Conservation (phyloP, 2,888 invertebrate genomes). For the Ceriagrion tenellum region DNA sequence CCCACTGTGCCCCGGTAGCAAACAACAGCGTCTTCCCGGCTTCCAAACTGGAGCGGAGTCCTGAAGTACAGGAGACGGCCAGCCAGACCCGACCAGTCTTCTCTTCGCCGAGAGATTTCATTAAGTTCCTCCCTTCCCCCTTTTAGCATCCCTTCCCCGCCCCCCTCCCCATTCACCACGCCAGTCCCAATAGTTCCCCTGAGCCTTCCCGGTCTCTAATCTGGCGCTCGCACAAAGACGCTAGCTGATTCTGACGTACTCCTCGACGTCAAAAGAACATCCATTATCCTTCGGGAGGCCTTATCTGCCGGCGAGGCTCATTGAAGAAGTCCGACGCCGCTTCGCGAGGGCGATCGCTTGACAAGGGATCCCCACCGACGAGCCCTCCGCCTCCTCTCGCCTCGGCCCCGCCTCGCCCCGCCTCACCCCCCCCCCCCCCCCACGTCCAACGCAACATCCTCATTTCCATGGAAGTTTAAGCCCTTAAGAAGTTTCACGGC, state of each 20-base stretch:
- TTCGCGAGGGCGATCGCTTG: constrained; percentile 38
- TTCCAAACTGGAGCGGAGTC: too few relatives aligned
- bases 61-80: too few relatives aligned
- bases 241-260: constrained; percentile 57
- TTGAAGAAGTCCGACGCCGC: constrained; percentile 38
- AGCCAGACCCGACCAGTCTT: too few relatives aligned
- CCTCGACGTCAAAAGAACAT: constrained; percentile 62
- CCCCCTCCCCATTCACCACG: neutral
- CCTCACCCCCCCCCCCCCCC: too few relatives aligned
- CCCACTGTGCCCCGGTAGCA: too few relatives aligned
- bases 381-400: neutral
- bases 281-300: constrained; percentile 45
- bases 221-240: neutral
- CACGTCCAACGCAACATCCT: constrained; percentile 21
- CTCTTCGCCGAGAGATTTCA: neutral
- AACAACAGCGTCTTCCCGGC: too few relatives aligned
- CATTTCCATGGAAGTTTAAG: constrained; percentile 62
- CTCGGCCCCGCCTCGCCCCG: too few relatives aligned
- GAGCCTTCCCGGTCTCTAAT: neutral
- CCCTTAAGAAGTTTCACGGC: constrained; percentile 65
- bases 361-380: constrained; percentile 10
- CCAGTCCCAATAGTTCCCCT: neutral
- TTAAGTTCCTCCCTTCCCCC: neutral
- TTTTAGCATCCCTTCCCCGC: neutral
- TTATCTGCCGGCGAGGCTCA: constrained; percentile 45